Evolutionary conservation across 2,888 invertebrate species (phyloP).

Genomic region (Microctonus aethiopoides): DNA sequence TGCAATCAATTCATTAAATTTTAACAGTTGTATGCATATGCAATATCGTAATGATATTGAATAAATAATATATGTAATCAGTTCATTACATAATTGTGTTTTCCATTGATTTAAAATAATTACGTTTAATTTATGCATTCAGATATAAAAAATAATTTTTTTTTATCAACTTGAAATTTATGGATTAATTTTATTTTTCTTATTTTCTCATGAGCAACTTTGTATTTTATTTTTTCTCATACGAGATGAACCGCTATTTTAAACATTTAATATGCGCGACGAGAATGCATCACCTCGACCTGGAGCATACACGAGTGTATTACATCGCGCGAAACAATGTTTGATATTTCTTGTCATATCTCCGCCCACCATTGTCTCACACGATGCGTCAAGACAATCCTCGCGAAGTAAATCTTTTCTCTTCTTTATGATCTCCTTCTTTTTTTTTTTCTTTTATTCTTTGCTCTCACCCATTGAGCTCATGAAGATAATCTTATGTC

Average conservation of each 20-base stretch:
- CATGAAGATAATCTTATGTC: conserved; percentile 19
- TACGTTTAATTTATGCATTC: no score
- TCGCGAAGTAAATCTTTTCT: conserved; percentile 10
- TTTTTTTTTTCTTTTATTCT: neutral
- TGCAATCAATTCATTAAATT: no score
- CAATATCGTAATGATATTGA: no score
- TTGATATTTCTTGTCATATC: conserved; percentile 39
- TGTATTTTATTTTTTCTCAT: neutral
- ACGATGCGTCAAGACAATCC: conserved; percentile 23
- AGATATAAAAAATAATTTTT: no score
- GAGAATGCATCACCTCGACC: conserved; percentile 8
- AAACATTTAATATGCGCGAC: neutral
- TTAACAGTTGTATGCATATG: no score
- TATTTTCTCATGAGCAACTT: neutral
- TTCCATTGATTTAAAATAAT: no score
- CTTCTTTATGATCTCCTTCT: neutral
- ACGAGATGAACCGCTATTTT: neutral
- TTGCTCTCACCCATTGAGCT: conserved; percentile 16
- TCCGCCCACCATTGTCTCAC: conserved; percentile 40
- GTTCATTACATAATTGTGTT: no score
- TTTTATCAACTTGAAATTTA: neutral
- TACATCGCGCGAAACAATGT: conserved; percentile 45
- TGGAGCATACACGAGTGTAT: conserved; percentile 27
- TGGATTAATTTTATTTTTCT: neutral
- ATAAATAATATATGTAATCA: no score